Base-by-base conservation (phyloP, 2,797 vertebrate genomes). In the Anolis apletophallus region DNA sequence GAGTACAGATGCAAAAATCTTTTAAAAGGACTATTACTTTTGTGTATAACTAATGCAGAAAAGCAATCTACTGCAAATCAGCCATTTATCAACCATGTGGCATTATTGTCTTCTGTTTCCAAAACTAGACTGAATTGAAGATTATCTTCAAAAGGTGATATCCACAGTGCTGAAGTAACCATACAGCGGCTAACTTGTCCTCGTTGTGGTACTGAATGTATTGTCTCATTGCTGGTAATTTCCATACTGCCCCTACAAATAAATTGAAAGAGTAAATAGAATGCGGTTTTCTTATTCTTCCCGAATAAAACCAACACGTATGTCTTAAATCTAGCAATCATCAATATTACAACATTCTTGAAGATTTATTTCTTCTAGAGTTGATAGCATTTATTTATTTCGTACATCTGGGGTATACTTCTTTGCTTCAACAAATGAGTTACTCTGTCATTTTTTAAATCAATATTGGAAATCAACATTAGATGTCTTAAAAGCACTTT, bases 211-310 rank as follows among this genome's bases (percentile, higher is more conserved):
- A 96, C 95, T 97, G 96, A 93, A 96, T 96, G 92, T 95, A 94
- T 86, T 96, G 94, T 96, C 96, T 98, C 98, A 99, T 95, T 99
- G 98, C 96, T 99, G 98, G 93, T 99, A 99, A 96, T 99, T 99
- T 96, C 98, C 98, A 95, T 99, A 99, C 89, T 99, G 99, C 96
- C 97, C 98, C 98, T 99, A 96, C 92, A 97, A 83, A 91, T 17
- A 93, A 93, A 80, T 68, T 72, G 7, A 80, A 61, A 61, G 46
- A 80, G 76, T 40, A 67, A 93, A 95, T 88, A 96, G 90, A 84
- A n/a, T 67, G 90, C 8, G 80, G 85, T 36, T 29, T 26, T 3
- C 9, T 52, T 69, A 55, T 87, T 8, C 73, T 88, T 1, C 23
- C 75, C 32, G 14, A 85, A 73, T 83, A 80, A 83, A 88, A 90